A percentile compares a stretch with the other conserved stretches of the same genome.
These are phyloP conservation scores for Danio rerio DNA, from an alignment of 2,113 vertebrate species.

Conservation along the genomic window GRCz12tu NC_133178.1:31915001-31915500, in stretches of 20 bases:
- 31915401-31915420: not conserved
- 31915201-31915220: constrained; percentile 49
- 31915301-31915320: constrained; percentile 10
- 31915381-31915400: not conserved
- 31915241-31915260: constrained; percentile 18
- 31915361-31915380: not conserved
- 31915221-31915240: constrained; percentile 40
- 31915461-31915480: constrained; percentile 27
- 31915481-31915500: constrained; percentile 45
- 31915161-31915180: constrained; percentile 25
- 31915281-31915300: constrained; percentile 22
- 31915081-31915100: constrained; percentile 10
- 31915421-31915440: not conserved
- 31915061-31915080: constrained; percentile 7
- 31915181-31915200: constrained; percentile 47
- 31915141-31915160: constrained; percentile 27
- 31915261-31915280: constrained; percentile 40
- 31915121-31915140: not conserved
- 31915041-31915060: constrained; percentile 48
- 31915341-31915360: not conserved
- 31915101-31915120: constrained; percentile 36
- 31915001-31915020: constrained; percentile 24
- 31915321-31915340: constrained; percentile 24
- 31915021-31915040: constrained; percentile 32
- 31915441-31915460: not conserved